A percentile compares a stretch with the other conserved stretches of the same genome.
phyloP scores from a whole-genome alignment of 1,140 invertebrate genomes.

The Physella acuta region DNA sequence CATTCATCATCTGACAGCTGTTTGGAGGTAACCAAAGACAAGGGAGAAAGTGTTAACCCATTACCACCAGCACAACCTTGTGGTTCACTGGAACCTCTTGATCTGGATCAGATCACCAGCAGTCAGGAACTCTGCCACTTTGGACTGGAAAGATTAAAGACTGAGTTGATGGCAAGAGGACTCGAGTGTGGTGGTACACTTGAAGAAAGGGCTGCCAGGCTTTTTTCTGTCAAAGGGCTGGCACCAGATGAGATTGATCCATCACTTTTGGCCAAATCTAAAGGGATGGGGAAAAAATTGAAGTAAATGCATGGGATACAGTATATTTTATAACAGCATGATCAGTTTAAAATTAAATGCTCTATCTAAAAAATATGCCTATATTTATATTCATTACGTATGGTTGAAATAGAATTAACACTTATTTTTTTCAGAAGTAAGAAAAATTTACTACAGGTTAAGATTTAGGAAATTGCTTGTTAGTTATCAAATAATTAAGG shows the following conservation, averaged over 20 bases:
- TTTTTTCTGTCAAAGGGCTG: conserved; percentile 59
- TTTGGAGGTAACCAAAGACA: too few species aligned
- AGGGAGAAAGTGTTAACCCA: too few species aligned
- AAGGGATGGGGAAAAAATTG: conserved; percentile 36
- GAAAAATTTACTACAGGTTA: neutral
- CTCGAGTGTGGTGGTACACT: conserved; percentile 62
- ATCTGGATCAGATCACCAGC: conserved; percentile 44
- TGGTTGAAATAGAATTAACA: neutral
- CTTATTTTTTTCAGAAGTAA: neutral
- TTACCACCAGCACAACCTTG: too few species aligned
- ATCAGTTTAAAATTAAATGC: neutral
- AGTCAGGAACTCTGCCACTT: conserved; percentile 47
- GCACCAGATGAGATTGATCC: conserved; percentile 50
- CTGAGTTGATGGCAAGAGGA: conserved; percentile 48
- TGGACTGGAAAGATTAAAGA: conserved; percentile 58
- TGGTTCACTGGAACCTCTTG: conserved; percentile 35
- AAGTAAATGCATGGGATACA: conserved; percentile 26
- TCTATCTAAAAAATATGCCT: neutral
- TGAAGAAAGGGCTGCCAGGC: conserved; percentile 55
- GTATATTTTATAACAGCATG: neutral
- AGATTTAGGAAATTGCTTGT: too few species aligned
- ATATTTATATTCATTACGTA: neutral
- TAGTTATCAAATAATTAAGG: too few species aligned
- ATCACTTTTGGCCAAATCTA: conserved; percentile 54
- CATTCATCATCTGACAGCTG: neutral